These are phyloP conservation scores for Loripinus fragilis DNA, from an alignment of 2,888 invertebrate genomes.

Conservation along the genomic window DNA sequence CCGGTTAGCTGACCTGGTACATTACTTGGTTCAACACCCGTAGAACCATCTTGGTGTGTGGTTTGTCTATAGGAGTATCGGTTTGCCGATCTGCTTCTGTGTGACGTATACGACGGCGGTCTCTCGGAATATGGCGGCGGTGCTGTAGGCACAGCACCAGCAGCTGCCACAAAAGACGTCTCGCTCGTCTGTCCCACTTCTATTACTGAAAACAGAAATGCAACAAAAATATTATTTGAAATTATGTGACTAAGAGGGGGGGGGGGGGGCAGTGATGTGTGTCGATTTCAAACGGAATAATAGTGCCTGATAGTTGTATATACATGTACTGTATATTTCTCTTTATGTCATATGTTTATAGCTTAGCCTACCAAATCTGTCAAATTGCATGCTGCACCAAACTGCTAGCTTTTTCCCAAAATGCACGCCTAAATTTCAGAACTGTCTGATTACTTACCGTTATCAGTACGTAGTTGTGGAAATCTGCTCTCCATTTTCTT, in stretches of 20 bases:
- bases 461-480: not conserved
- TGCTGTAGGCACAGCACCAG: not conserved
- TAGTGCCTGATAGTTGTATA: no score
- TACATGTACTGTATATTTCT: no score
- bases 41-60: not conserved
- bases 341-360: no score
- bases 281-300: no score
- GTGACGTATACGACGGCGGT: not conserved
- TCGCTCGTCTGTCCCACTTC: not conserved
- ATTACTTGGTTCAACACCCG: not conserved
- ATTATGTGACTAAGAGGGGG: no score
- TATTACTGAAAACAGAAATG: not conserved
- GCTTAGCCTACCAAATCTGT: no score
- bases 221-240: no score
- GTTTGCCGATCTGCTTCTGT: not conserved
- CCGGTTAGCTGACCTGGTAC: not conserved
- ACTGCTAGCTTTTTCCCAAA: no score
- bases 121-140: not conserved
- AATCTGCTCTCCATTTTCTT: conserved; percentile 1
- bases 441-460: not conserved
- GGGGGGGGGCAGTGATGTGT: no score
- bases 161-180: not conserved
- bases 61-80: not conserved
- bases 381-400: no score
- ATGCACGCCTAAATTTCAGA: no score